Evolutionary conservation across 2,888 invertebrate genomes (phyloP), one percentile per base, ranked within the genome.

Genomic region (Tipula lateralis): DNA sequence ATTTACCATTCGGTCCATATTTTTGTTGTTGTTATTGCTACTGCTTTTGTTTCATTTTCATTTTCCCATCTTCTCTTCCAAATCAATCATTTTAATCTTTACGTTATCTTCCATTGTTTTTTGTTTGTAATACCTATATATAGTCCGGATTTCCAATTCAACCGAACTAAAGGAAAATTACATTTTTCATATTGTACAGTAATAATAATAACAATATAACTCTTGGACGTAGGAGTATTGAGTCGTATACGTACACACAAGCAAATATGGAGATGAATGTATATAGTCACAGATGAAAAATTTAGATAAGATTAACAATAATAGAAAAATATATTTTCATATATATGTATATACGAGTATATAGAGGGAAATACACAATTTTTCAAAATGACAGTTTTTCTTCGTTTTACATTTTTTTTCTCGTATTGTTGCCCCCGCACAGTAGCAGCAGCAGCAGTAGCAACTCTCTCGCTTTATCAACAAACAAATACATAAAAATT

Each of bases 281-380:
- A 39, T 39, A 39, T 39, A 39, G 39, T 39, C 39, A 39, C 39
- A 39, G 39, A 39, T 13, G 9, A 39, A 13, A 39, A 39, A n/a
- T n/a, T n/a, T n/a, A n/a, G 66, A 66, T 24, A 24, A 66, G 66
- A 66, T 66, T 66, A 66, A 66, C 66, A 66, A 66, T 66, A 66
- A 66, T 66, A 66, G 24, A 66, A 66, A 66, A 66, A 66, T 66
- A 24, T 50, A 16, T 50, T 50, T 44, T 4, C n/a, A 32, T 32
- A n/a, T n/a, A n/a, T n/a, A n/a, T n/a, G n/a, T n/a, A n/a, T n/a
- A n/a, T n/a, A n/a, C n/a, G n/a, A n/a, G n/a, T n/a, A n/a, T 32
- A 44, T 50, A 50, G 1, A 50, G 9, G 50, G 9, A 66, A 66
- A 24, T 66, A 66, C 66, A 24, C 66, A 66, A 66, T 66, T 66